A percentile compares a stretch with the other conserved stretches of the same genome.
phyloP scores from a whole-genome alignment of 2,113 vertebrate species.

The mouse (Mus musculus) region DNA sequence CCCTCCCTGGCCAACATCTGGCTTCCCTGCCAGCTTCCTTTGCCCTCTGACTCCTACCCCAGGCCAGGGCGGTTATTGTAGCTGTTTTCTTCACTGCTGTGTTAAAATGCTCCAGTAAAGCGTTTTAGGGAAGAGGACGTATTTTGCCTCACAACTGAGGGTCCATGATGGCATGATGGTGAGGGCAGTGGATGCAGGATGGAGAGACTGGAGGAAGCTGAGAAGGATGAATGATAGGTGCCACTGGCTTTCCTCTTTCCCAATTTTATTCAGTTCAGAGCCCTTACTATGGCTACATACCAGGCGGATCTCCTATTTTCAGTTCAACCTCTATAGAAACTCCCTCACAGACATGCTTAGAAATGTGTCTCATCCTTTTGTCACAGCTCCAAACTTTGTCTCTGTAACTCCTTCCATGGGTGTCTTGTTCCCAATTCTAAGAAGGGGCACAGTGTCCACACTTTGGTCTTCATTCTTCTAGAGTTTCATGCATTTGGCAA shows the following conservation, averaged over 20 bases:
- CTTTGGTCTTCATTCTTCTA: too few relatives aligned
- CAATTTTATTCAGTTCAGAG: too few relatives aligned
- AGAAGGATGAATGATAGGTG: neutral
- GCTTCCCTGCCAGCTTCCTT: neutral
- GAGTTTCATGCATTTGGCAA: too few relatives aligned
- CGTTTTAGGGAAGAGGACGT: neutral
- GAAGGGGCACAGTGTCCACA: too few relatives aligned
- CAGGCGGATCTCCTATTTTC: neutral
- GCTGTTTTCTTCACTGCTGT: neutral
- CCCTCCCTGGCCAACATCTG: too few relatives aligned
- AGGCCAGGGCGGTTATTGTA: neutral
- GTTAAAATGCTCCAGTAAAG: too few relatives aligned
- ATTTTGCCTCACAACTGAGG: neutral
- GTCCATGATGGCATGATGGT: neutral
- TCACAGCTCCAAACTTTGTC: too few relatives aligned
- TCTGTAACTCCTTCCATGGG: too few relatives aligned
- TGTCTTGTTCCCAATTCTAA: too few relatives aligned
- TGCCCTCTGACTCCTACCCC: too few relatives aligned
- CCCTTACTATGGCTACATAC: neutral
- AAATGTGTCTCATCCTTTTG: too few relatives aligned
- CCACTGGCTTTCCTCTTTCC: neutral
- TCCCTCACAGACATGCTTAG: neutral
- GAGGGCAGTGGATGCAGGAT: neutral
- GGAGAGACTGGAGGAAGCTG: neutral
- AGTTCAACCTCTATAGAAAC: neutral